These are phyloP conservation scores for Phengaris alcon DNA, from an alignment of 2,888 invertebrate species.

Conservation along the genomic window DNA sequence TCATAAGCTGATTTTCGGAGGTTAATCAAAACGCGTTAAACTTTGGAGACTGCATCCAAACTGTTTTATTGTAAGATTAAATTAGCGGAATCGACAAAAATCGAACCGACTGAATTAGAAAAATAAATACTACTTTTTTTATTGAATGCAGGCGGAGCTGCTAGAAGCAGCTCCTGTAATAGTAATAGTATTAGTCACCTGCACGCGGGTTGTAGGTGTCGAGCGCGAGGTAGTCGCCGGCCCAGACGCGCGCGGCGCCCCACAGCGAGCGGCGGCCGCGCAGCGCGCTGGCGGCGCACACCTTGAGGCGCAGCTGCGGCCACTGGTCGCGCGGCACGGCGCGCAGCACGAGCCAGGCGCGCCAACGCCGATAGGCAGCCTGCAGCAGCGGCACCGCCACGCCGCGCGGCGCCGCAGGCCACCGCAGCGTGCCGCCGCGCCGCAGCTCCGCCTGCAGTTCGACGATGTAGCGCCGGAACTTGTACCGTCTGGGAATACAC, in stretches of 20 bases:
- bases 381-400: constrained; percentile 81
- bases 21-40: too few species aligned
- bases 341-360: constrained; percentile 91
- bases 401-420: constrained; percentile 80
- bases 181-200: constrained; percentile 45
- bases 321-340: constrained; percentile 90
- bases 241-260: constrained; percentile 63
- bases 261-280: constrained; percentile 54
- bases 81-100: too few species aligned
- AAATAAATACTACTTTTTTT: too few species aligned
- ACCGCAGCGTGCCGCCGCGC: constrained; percentile 81
- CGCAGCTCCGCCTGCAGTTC: constrained; percentile 55
- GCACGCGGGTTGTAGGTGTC: constrained; percentile 55
- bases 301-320: constrained; percentile 86
- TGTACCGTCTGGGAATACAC: constrained; percentile 57
- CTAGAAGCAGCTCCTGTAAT: too few species aligned
- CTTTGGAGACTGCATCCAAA: too few species aligned
- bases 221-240: constrained; percentile 66
- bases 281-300: constrained; percentile 64
- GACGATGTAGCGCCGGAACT: constrained; percentile 62
- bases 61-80: too few species aligned
- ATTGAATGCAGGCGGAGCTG: too few species aligned
- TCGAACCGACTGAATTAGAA: too few species aligned
- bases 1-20: too few species aligned
- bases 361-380: constrained; percentile 86